Evolutionary conservation across 2,797 vertebrate species (phyloP), one percentile per base, ranked within the genome.

Genomic region (Eulemur mongoz): DNA sequence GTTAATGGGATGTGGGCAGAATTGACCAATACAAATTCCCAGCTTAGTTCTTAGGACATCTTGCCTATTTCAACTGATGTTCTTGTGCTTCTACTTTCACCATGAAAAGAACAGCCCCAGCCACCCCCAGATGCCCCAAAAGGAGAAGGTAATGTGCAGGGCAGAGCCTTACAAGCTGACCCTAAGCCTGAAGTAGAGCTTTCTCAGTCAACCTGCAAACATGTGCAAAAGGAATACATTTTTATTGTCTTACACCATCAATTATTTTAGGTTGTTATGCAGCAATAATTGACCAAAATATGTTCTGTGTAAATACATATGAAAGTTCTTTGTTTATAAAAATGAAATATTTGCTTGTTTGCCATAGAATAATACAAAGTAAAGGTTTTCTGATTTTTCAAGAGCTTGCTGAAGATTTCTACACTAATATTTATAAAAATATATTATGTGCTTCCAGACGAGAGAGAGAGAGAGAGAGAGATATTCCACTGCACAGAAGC

Each of bases 91-190:
- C 14, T 18, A 43, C 13, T 6, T 38, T 88, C 14, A 38, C 25
- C 70, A 30, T 22, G 32, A 50, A 86, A 43, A 76, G 0, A 61
- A 10, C 9, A 70, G n/a, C 10, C 3, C 2, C 5, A 22, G 20
- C 0, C 27, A 5, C 52, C 2, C 32, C n/a, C 43, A 87, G 2
- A 48, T 22, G 12, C 18, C 5, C 6, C 11, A 5, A 25, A 45
- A 20, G 23, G 35, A 45, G 7, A 38, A 43, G 43, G 13, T 84
- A 25, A 8, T 14, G 14, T 1, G 12, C 10, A 8, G 15, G 7
- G 2, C 4, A 3, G 0, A 43, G 13, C 10, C 5, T 79, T 25
- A 32, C 7, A 20, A 11, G 30, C 18, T 23, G 7, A 32, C 8
- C 4, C 1, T 83, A 22, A 27, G 18, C 9, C 25, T 54, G 32